A percentile compares a stretch with the other conserved stretches of the same genome.
Evolutionary conservation across 2,888 invertebrate genomes (phyloP).

Genomic region (Salticus scenicus): DNA sequence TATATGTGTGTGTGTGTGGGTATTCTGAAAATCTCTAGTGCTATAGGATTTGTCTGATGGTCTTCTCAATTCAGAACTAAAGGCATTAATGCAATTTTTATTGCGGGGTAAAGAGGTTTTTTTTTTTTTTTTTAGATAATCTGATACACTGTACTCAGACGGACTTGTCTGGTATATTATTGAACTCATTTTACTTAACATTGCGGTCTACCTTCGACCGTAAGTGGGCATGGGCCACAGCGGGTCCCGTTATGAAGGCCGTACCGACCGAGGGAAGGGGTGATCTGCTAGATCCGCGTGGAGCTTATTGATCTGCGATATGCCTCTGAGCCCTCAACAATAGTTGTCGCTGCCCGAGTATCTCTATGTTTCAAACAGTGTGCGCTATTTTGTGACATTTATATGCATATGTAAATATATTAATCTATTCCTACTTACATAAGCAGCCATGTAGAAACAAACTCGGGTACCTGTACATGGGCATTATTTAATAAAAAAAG

Average conservation of each 20-base stretch:
- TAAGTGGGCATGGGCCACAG: background rate
- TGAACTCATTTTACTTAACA: background rate
- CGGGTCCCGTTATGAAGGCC: background rate
- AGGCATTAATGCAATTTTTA: too few relatives aligned
- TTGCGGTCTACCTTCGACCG: background rate
- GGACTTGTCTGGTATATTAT: background rate
- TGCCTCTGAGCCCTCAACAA: background rate
- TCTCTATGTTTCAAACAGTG: background rate
- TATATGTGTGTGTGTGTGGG: too few relatives aligned
- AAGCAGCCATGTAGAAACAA: background rate
- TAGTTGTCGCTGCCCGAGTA: background rate
- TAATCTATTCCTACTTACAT: background rate
- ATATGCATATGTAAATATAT: background rate
- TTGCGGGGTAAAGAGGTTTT: too few relatives aligned
- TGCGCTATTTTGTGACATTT: background rate
- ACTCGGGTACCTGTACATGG: too few relatives aligned
- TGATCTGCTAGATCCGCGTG: background rate
- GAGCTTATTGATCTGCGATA: constrained; percentile 8
- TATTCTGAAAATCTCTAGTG: too few relatives aligned
- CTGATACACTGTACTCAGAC: constrained; percentile 5
- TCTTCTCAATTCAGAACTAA: too few relatives aligned
- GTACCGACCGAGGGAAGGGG: background rate
- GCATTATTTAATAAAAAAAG: too few relatives aligned
- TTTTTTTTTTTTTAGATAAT: too few relatives aligned
- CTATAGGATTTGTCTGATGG: too few relatives aligned